These are phyloP conservation scores for Babyrousa celebensis DNA, from an alignment of 2,797 vertebrate species.

Conservation along the genomic window DNA sequence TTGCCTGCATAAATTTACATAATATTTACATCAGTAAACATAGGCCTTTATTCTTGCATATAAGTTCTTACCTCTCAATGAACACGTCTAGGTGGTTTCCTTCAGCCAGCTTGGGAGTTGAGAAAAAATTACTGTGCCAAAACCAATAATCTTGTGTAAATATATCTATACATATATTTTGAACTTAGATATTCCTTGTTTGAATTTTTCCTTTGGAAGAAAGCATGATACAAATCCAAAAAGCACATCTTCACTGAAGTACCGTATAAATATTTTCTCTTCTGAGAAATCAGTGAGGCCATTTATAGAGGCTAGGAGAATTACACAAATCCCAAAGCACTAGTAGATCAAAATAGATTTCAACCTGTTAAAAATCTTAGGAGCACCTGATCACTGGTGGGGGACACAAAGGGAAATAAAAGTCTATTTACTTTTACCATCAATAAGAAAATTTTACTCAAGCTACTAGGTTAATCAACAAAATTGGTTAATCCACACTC, in stretches of 20 bases:
- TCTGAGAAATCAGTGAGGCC: neutral
- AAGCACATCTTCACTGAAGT: neutral
- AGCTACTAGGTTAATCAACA: neutral
- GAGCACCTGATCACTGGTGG: too few species aligned
- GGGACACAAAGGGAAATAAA: neutral
- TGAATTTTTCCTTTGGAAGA: neutral
- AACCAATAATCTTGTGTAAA: neutral
- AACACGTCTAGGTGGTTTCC: neutral
- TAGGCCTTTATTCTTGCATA: neutral
- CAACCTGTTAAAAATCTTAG: neutral
- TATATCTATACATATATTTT: neutral
- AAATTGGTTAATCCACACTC: neutral
- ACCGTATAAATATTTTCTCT: neutral
- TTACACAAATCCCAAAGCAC: neutral
- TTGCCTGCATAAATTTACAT: neutral
- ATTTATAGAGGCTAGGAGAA: neutral
- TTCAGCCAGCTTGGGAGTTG: neutral
- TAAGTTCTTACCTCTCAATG: slow-evolving; percentile 16
- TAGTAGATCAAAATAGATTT: neutral
- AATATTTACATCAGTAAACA: neutral
- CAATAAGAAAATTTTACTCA: neutral
- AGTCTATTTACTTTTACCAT: neutral
- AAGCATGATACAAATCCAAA: neutral
- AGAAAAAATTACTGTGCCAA: neutral
- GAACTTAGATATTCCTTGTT: neutral